These are phyloP conservation scores for Mycogona germanica DNA, from an alignment of 2,888 invertebrate species.

Conservation along the genomic window DNA sequence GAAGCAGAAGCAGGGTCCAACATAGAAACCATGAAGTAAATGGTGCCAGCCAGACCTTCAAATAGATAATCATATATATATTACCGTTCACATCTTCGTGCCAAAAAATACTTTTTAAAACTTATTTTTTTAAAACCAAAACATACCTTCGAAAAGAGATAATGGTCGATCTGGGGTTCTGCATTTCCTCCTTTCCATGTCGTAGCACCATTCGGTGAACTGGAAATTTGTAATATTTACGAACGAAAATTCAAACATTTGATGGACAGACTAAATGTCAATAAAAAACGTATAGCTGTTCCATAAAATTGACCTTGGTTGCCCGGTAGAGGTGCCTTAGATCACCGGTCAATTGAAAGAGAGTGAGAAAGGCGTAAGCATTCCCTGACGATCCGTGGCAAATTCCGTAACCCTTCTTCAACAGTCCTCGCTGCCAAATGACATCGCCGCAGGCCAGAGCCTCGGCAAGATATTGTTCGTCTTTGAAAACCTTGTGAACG, in stretches of 20 bases:
- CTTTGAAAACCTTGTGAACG: constrained; percentile 47
- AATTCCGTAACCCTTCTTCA: constrained; percentile 71
- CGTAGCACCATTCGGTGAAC: constrained; percentile 69
- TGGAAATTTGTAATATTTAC: constrained; percentile 33
- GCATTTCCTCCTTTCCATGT: constrained; percentile 50
- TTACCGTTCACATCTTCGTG: not conserved
- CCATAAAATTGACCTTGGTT: constrained; percentile 29
- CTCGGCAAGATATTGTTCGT: constrained; percentile 52
- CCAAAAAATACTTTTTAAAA: constrained; percentile 4
- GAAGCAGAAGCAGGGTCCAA: constrained; percentile 48
- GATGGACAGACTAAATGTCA: too few species aligned
- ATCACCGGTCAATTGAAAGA: constrained; percentile 66
- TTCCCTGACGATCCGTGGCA: constrained; percentile 85
- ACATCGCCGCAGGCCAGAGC: constrained; percentile 60
- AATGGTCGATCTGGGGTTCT: constrained; percentile 60
- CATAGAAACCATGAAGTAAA: constrained; percentile 61
- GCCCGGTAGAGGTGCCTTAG: constrained; percentile 59
- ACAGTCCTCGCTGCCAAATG: constrained; percentile 66
- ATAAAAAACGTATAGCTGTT: not conserved
- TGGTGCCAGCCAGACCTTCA: constrained; percentile 48
- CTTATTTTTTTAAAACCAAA: too few species aligned
- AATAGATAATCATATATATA: not conserved
- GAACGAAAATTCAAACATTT: too few species aligned
- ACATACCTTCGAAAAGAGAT: constrained; percentile 77
- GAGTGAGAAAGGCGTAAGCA: constrained; percentile 63